Evolutionary conservation across 2,888 invertebrate species (phyloP).

Genomic region (Drosophila borealis): DNA sequence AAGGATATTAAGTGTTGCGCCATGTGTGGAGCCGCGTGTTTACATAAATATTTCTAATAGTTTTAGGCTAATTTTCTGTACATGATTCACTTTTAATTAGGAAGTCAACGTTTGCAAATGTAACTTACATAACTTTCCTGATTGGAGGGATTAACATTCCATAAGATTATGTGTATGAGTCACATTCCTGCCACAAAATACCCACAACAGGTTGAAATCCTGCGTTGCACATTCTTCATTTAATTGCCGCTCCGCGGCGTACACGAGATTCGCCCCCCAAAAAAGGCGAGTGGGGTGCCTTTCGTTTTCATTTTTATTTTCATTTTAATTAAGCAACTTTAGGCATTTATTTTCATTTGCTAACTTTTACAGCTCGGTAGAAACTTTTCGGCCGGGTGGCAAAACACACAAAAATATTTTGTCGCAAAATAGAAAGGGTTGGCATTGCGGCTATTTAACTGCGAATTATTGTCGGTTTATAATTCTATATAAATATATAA

Average conservation of each 20-base stretch:
- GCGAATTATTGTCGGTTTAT: constrained; percentile 1
- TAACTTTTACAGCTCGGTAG: constrained; percentile 50
- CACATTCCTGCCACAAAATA: background rate
- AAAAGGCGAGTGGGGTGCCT: constrained; percentile 34
- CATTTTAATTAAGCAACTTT: constrained; percentile 69
- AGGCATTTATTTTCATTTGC: constrained; percentile 67
- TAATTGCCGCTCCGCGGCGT: constrained; percentile 39
- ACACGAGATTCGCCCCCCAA: constrained; percentile 6
- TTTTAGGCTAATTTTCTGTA: constrained; percentile 17
- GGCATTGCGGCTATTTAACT: constrained; percentile 12
- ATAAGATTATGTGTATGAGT: constrained; percentile 6
- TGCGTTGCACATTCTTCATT: constrained; percentile 41
- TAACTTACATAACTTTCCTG: constrained; percentile 15
- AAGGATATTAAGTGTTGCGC: constrained; percentile 15
- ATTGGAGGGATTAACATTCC: constrained; percentile 18
- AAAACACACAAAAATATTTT: constrained; percentile 35
- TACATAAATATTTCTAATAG: constrained; percentile 14
- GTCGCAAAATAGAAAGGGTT: constrained; percentile 27
- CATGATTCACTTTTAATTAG: constrained; percentile 41
- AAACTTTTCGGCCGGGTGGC: constrained; percentile 38
- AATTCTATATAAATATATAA: constrained; percentile 12
- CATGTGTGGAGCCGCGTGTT: constrained; percentile 8
- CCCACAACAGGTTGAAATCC: constrained; percentile 3
- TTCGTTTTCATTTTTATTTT: constrained; percentile 37
- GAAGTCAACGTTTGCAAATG: constrained; percentile 6